Base-by-base conservation (phyloP, 2,113 vertebrate genomes). In the Excalfactoria chinensis region DNA sequence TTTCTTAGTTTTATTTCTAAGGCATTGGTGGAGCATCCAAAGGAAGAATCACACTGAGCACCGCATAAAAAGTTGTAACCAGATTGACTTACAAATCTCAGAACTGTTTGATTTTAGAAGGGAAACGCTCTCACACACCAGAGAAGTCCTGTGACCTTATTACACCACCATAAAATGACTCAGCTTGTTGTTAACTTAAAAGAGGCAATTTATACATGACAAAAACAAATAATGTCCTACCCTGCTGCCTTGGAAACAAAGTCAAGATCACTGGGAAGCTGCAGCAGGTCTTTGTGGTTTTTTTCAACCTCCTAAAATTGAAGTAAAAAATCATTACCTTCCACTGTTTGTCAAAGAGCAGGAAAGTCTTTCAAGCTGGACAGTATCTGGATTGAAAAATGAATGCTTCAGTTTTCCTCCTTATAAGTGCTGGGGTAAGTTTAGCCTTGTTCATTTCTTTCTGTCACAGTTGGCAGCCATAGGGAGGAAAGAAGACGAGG, bases 161-260 rank as follows among this genome's bases (percentile, higher is more conserved):
- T 88, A 94, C 16, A 86, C 13, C 35, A 58, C 26, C 21, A 56
- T 84, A 81, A 94, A 95, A 84, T 94, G 85, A 94, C 66, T 96
- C 88, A 90, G 76, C 66, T 90, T 46, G 60, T 70, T 43, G 32
- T 41, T 55, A 34, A 53, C 48, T 81, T 80, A 86, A 77, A 88
- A 91, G 80, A 88, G 53, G 85, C 66, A 87, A 95, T 81, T 88
- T 60, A 53, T 60, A 89, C 49, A 63, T 44, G 55, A 86, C 70
- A 95, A 49, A 93, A 79, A 6, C 75, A 94, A 88, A 76, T 66
- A 41, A 75, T 3, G 62, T 80, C 96, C 40, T 98, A 99, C 99
- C 99, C 99, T 2, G 98, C 98, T 20, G 99, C 99, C 95, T 97
- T 98, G 88, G 99, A 97, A 95, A 98, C 98, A 70, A 91, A 97